These are phyloP conservation scores for Macaria notata DNA, from an alignment of 2,888 invertebrate species.

Conservation along the genomic window DNA sequence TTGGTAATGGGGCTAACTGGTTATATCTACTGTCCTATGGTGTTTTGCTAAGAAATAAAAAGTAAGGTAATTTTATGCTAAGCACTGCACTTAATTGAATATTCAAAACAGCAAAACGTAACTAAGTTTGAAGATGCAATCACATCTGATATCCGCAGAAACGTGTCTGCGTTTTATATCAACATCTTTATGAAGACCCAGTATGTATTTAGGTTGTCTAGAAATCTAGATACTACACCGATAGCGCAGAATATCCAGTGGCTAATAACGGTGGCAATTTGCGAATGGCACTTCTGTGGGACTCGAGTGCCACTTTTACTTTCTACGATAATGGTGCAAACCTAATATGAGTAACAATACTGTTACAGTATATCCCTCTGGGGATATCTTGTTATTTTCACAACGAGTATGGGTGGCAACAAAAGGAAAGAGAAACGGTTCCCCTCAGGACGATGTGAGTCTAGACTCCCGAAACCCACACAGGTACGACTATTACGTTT, in stretches of 20 bases:
- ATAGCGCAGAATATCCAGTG: background rate
- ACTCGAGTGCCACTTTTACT: conserved; percentile 15
- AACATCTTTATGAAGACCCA: conserved; percentile 4
- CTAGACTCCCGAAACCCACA: conserved; percentile 11
- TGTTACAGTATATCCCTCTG: conserved; percentile 24
- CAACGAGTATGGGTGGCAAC: conserved; percentile 27
- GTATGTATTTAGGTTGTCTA: conserved; percentile 15
- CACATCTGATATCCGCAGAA: background rate
- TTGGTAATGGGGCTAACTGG: too few species aligned
- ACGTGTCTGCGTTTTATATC: background rate
- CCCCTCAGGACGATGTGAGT: conserved; percentile 12
- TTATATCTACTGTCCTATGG: too few species aligned
- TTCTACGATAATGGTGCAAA: conserved; percentile 7
- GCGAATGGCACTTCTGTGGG: background rate
- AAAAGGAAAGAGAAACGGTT: conserved; percentile 32
- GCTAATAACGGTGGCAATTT: conserved; percentile 6
- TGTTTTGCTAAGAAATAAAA: too few species aligned
- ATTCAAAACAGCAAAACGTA: too few species aligned
- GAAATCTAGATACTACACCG: conserved; percentile 11
- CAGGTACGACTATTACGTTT: background rate
- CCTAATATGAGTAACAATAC: conserved; percentile 30
- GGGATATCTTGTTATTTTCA: conserved; percentile 39
- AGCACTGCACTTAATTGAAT: too few species aligned
- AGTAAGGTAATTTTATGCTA: too few species aligned
- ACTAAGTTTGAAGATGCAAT: conserved; percentile 5